These are phyloP conservation scores for Platanista minor DNA, from an alignment of 2,113 vertebrate species.

Conservation along the genomic window DNA sequence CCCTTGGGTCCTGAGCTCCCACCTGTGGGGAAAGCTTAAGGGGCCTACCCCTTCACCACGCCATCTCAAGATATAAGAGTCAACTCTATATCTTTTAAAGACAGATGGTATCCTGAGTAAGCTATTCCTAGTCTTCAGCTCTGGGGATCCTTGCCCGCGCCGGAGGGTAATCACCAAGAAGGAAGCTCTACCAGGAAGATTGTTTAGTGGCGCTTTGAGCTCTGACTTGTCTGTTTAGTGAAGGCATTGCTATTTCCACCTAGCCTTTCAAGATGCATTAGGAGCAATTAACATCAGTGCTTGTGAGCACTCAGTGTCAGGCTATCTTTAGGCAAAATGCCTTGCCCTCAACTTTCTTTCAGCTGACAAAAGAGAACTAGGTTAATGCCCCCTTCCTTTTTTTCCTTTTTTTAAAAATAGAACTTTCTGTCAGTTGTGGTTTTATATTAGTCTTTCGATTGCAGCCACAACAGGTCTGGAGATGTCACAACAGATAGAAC, in stretches of 20 bases:
- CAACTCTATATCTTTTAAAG: neutral
- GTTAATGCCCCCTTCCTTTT: neutral
- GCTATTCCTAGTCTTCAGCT: slow-evolving; percentile 41
- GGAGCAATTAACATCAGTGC: neutral
- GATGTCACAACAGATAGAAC: neutral
- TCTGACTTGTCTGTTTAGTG: neutral
- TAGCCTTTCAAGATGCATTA: slow-evolving; percentile 28
- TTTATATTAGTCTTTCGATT: slow-evolving; percentile 25
- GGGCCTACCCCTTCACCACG: neutral
- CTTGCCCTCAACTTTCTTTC: neutral
- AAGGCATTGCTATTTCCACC: slow-evolving; percentile 36
- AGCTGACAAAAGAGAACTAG: neutral
- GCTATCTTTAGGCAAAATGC: neutral
- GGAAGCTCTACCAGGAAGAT: slow-evolving; percentile 5
- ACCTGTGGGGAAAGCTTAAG: neutral
- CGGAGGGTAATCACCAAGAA: slow-evolving; percentile 41
- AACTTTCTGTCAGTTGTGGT: neutral
- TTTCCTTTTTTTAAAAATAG: neutral
- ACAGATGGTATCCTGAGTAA: slow-evolving; percentile 45
- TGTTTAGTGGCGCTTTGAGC: neutral
- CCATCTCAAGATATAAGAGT: neutral
- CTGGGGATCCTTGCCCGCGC: slow-evolving; percentile 36
- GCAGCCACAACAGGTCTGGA: neutral
- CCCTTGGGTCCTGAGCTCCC: neutral
- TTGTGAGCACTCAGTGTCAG: neutral